Conservation (phyloP, 2,888 invertebrate species). For the Ormyrus rosae region DNA sequence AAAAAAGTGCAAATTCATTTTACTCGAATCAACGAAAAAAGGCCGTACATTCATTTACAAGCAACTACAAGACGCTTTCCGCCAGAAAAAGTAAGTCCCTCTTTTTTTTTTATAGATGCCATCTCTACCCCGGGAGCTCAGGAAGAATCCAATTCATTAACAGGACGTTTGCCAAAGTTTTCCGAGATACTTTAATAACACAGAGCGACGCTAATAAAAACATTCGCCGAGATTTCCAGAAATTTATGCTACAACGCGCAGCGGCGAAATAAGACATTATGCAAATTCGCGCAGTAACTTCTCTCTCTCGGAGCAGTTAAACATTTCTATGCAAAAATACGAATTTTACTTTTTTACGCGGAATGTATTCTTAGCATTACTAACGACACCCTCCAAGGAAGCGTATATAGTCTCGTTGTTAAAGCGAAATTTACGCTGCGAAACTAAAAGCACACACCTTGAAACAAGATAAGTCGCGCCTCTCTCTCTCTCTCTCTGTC, state of each 20-base stretch:
- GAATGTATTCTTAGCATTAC: slow-evolving; percentile 34
- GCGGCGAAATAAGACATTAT: slow-evolving; percentile 44
- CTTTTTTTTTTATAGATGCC: not conserved
- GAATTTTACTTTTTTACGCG: slow-evolving; percentile 26
- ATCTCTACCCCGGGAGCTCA: not conserved
- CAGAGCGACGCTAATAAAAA: slow-evolving; percentile 3
- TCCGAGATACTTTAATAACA: not conserved
- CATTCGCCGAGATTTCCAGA: slow-evolving; percentile 26
- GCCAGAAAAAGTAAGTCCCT: not conserved
- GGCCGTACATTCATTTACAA: not conserved
- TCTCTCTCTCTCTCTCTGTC: too few species aligned
- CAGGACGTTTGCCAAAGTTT: not conserved
- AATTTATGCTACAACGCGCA: slow-evolving; percentile 12
- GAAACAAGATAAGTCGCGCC: slow-evolving; percentile 22
- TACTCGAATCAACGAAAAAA: too few species aligned
- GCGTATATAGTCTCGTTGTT: slow-evolving; percentile 1
- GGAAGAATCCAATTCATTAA: not conserved
- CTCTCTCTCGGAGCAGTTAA: slow-evolving; percentile 13
- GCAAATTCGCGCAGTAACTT: slow-evolving; percentile 40
- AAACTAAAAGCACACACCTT: slow-evolving; percentile 20
- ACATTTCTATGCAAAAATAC: slow-evolving; percentile 31
- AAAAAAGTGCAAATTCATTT: too few species aligned
- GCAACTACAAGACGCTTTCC: not conserved
- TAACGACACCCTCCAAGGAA: slow-evolving; percentile 17
- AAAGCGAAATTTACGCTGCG: slow-evolving; percentile 33